phyloP scores from a whole-genome alignment of 2,888 invertebrate species.

The Trachelus troglodyta region DNA sequence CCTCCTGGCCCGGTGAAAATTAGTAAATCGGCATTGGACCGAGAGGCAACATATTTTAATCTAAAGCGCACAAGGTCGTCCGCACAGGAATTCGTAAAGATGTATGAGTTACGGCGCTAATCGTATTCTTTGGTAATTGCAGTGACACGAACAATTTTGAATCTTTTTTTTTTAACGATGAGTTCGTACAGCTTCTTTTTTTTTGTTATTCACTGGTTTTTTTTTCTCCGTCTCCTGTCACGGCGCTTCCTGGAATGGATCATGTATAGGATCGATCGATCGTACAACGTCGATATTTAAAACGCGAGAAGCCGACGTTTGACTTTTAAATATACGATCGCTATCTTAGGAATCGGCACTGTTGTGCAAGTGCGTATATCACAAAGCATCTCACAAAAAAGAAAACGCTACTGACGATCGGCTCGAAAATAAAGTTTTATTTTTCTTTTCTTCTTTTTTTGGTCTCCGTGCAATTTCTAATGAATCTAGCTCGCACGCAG shows the following conservation, averaged over 20 bases:
- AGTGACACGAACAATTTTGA: too few species aligned
- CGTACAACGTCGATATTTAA: neutral
- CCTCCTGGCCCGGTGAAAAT: neutral
- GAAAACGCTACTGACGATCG: too few species aligned
- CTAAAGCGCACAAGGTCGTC: neutral
- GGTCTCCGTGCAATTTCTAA: neutral
- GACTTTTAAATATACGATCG: neutral
- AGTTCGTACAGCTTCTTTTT: neutral
- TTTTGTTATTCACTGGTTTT: neutral
- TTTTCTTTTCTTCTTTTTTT: too few species aligned
- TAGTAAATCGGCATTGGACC: neutral
- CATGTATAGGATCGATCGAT: neutral
- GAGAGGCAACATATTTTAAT: neutral
- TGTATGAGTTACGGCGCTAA: neutral
- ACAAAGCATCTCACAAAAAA: neutral
- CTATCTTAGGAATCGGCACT: neutral
- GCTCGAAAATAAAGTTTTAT: too few species aligned
- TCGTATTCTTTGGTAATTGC: neutral
- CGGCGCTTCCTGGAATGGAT: neutral
- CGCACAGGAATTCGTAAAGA: too few species aligned
- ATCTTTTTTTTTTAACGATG: neutral
- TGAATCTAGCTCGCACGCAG: neutral
- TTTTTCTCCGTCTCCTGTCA: neutral
- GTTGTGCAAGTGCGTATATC: neutral
- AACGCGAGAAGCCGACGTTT: neutral